Evolutionary conservation across 2,888 invertebrate genomes (phyloP).

Genomic region (Hirtodrosophila cameraria): DNA sequence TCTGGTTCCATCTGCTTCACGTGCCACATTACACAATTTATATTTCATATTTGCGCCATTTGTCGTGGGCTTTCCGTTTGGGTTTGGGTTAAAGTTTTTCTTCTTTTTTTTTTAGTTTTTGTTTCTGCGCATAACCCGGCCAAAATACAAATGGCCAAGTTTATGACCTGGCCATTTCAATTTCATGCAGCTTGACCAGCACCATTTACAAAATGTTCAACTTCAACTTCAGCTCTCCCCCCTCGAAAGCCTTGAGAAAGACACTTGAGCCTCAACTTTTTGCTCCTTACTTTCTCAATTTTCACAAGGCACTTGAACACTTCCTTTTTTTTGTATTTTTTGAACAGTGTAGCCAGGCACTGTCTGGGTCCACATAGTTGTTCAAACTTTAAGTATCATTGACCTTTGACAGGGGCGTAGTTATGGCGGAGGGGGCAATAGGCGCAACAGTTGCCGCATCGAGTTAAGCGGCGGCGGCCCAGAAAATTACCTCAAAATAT

Average conservation of each 20-base stretch:
- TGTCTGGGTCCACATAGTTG: slow-evolving; percentile 37
- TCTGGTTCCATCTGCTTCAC: slow-evolving; percentile 32
- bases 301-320: slow-evolving; percentile 69
- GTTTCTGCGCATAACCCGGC: slow-evolving; percentile 53
- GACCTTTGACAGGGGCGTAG: slow-evolving; percentile 55
- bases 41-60: slow-evolving; percentile 62
- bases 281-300: slow-evolving; percentile 56
- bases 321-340: slow-evolving; percentile 20
- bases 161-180: slow-evolving; percentile 76
- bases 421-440: slow-evolving; percentile 11
- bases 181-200: slow-evolving; percentile 77
- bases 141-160: slow-evolving; percentile 73
- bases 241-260: neutral
- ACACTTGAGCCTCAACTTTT: slow-evolving; percentile 55
- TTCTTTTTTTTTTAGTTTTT: slow-evolving; percentile 23
- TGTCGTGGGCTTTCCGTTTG: slow-evolving; percentile 39
- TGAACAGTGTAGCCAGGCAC: slow-evolving; percentile 14
- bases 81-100: neutral
- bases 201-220: slow-evolving; percentile 51
- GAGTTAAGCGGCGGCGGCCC: slow-evolving; percentile 64
- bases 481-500: slow-evolving; percentile 72
- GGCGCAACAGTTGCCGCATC: slow-evolving; percentile 71
- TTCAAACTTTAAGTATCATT: slow-evolving; percentile 76
- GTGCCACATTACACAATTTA: slow-evolving; percentile 55
- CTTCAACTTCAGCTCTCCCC: neutral